Conservation (phyloP, 1,140 invertebrate species). For the Phocides pigmalion region DNA sequence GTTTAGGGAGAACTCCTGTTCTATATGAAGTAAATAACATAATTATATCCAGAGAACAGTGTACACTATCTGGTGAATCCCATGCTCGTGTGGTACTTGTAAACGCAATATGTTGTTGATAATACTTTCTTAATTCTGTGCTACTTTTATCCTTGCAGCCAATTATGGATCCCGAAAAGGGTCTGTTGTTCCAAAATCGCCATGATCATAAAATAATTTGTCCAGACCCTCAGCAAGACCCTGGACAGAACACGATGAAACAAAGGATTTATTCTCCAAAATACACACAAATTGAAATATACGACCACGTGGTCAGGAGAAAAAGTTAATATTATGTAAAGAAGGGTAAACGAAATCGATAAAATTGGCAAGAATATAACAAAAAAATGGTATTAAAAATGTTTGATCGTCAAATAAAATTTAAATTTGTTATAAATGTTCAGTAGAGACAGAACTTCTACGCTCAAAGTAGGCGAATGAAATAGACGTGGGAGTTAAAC, state of each 20-base stretch:
- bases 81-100: too few species aligned
- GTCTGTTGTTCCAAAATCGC: constrained; percentile 87
- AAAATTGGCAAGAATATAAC: neutral
- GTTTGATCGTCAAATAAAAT: too few species aligned
- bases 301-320: constrained; percentile 85
- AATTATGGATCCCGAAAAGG: constrained; percentile 86
- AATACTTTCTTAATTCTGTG: neutral
- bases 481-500: too few species aligned
- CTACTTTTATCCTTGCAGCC: constrained; percentile 68
- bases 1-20: too few species aligned
- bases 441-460: too few species aligned
- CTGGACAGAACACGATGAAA: constrained; percentile 83
- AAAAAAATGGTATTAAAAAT: too few species aligned
- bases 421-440: too few species aligned
- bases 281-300: constrained; percentile 86
- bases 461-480: too few species aligned
- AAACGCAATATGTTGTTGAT: too few species aligned
- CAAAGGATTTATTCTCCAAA: constrained; percentile 78
- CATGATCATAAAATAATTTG: constrained; percentile 86
- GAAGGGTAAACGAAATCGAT: neutral
- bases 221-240: constrained; percentile 81
- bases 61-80: too few species aligned
- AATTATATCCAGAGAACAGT: too few species aligned
- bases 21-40: too few species aligned
- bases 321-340: constrained; percentile 65